Evolutionary conservation across 2,888 invertebrate species (phyloP).

Genomic region (Nephrotoma flavescens): DNA sequence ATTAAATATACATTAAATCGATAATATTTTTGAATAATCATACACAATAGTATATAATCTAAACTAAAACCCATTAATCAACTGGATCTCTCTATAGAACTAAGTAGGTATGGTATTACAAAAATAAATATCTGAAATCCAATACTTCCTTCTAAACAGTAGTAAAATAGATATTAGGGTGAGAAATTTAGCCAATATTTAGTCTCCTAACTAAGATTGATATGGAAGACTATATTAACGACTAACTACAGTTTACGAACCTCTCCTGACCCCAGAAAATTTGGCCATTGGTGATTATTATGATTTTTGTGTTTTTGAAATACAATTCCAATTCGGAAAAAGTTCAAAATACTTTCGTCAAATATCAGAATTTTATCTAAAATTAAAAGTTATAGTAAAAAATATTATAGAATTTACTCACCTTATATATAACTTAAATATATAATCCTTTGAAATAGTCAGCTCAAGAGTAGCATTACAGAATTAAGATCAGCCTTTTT

Average conservation of each 20-base stretch:
- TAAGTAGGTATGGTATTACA: neutral
- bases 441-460: slow-evolving; percentile 8
- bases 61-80: neutral
- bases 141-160: neutral
- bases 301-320: neutral
- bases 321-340: neutral
- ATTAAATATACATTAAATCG: neutral
- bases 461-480: slow-evolving; percentile 13
- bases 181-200: neutral
- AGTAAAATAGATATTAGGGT: neutral
- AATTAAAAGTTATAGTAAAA: neutral
- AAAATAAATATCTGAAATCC: neutral
- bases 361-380: neutral
- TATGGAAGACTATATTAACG: neutral
- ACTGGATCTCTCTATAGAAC: neutral
- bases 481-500: slow-evolving; percentile 4
- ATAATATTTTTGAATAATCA: neutral
- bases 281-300: neutral
- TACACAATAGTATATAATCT: neutral
- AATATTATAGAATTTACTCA: slow-evolving; percentile 1
- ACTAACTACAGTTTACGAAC: neutral
- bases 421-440: slow-evolving; percentile 10
- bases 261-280: neutral
- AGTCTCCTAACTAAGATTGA: neutral
- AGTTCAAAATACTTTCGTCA: neutral